Evolutionary conservation across 2,797 vertebrate species (phyloP).

Genomic region (Gymnoscopelus braueri): DNA sequence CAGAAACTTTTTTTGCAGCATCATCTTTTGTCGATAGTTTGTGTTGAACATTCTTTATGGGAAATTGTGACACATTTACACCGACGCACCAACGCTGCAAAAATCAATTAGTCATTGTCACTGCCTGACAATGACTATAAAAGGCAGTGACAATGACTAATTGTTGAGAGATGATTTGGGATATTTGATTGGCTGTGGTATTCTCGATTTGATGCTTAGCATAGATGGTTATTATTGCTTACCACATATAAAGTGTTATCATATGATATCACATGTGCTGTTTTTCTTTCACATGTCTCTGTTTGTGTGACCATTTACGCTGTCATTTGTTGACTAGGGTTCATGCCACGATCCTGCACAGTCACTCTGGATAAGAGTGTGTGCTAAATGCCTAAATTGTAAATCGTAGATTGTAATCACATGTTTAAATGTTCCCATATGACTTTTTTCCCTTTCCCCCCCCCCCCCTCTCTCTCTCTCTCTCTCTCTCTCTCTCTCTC

Average conservation of each 20-base stretch:
- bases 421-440: slow-evolving; percentile 23
- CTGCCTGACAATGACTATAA: neutral
- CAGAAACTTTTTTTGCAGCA: slow-evolving; percentile 24
- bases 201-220: too few relatives aligned
- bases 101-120: neutral
- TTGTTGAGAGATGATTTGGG: too few relatives aligned
- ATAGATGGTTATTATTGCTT: neutral
- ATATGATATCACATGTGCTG: too few relatives aligned
- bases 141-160: too few relatives aligned
- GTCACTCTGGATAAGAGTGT: too few relatives aligned
- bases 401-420: neutral
- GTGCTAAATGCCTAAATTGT: too few relatives aligned
- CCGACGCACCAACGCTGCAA: neutral
- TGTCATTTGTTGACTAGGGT: too few relatives aligned
- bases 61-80: slow-evolving; percentile 23
- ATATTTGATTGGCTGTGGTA: too few relatives aligned
- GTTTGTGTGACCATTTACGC: too few relatives aligned
- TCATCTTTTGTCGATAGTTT: slow-evolving; percentile 20
- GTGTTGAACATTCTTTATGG: slow-evolving; percentile 25
- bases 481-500: neutral
- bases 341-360: too few relatives aligned
- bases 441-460: neutral
- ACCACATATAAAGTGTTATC: slow-evolving; percentile 1
- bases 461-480: neutral
- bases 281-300: too few relatives aligned